Conservation (phyloP, 2,888 invertebrate genomes). For the Oscheius sp. region DNA sequence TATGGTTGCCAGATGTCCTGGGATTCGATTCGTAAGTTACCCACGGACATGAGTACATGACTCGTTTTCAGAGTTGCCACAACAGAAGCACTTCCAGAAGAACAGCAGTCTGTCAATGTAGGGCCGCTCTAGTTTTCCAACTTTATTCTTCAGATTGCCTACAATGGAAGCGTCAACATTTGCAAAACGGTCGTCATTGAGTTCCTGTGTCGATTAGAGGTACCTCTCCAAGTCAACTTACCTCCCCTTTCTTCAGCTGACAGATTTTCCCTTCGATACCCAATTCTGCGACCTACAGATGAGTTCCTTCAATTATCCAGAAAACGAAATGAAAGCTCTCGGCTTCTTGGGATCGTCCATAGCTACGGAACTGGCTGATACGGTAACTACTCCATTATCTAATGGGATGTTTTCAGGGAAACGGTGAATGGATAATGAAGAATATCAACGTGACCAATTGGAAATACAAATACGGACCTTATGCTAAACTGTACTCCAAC, state of each 20-base stretch:
- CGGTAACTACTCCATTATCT: not conserved
- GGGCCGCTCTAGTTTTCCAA: not conserved
- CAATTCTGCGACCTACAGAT: constrained; percentile 9
- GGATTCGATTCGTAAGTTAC: constrained; percentile 8
- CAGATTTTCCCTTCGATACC: constrained; percentile 8
- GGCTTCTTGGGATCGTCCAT: not conserved
- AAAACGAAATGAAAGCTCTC: not conserved
- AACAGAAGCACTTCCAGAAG: not conserved
- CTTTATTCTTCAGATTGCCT: not conserved
- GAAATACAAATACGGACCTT: not conserved
- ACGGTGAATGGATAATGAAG: constrained; percentile 9
- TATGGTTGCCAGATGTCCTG: constrained; percentile 27
- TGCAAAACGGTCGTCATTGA: not conserved
- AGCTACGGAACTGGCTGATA: not conserved
- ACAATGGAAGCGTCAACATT: not conserved
- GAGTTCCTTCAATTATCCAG: constrained; percentile 6
- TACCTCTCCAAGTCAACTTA: not conserved
- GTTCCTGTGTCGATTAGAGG: constrained; percentile 13
- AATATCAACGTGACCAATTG: not conserved
- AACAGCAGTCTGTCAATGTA: constrained; percentile 8
- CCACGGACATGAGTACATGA: not conserved
- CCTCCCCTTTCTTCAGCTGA: not conserved
- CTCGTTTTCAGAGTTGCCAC: not conserved
- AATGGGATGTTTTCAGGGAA: constrained; percentile 8
- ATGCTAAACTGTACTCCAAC: not conserved